Evolutionary conservation across 2,888 invertebrate genomes (phyloP).

Genomic region (Spisula solida): DNA sequence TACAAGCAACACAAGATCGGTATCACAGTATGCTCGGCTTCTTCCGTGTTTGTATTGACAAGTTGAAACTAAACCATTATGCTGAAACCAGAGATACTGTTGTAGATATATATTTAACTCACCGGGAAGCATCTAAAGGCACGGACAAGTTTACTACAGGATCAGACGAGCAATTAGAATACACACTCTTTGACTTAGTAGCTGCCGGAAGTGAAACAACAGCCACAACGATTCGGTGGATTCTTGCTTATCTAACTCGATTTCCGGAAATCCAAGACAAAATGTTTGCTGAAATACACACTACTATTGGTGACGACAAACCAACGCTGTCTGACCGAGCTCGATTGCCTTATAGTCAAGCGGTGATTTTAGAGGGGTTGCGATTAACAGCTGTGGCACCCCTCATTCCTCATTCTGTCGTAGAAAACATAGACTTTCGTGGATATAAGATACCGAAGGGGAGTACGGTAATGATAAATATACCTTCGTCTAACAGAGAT

Average conservation of each 20-base stretch:
- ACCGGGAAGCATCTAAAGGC: neutral
- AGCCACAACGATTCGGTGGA: constrained; percentile 32
- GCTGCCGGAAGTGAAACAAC: constrained; percentile 45
- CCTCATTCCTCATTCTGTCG: constrained; percentile 71
- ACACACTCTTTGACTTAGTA: constrained; percentile 26
- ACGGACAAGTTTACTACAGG: neutral
- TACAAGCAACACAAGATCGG: neutral
- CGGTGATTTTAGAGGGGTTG: constrained; percentile 41
- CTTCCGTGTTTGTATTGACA: neutral
- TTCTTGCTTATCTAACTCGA: constrained; percentile 27
- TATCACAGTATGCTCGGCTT: constrained; percentile 17
- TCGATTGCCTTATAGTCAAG: constrained; percentile 40
- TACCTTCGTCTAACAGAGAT: constrained; percentile 76
- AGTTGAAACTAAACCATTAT: neutral
- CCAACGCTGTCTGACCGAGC: neutral
- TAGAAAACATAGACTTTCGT: constrained; percentile 73
- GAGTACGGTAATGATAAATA: constrained; percentile 72
- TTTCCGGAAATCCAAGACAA: constrained; percentile 41
- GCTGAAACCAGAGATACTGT: neutral
- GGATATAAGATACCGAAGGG: constrained; percentile 82
- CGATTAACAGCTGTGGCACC: constrained; percentile 28
- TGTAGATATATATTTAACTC: constrained; percentile 7
- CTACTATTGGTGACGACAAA: neutral
- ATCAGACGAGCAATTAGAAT: neutral
- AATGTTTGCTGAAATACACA: constrained; percentile 47